These are phyloP conservation scores for Nansenia antarctica DNA, from an alignment of 2,113 vertebrate species.

Conservation along the genomic window DNA sequence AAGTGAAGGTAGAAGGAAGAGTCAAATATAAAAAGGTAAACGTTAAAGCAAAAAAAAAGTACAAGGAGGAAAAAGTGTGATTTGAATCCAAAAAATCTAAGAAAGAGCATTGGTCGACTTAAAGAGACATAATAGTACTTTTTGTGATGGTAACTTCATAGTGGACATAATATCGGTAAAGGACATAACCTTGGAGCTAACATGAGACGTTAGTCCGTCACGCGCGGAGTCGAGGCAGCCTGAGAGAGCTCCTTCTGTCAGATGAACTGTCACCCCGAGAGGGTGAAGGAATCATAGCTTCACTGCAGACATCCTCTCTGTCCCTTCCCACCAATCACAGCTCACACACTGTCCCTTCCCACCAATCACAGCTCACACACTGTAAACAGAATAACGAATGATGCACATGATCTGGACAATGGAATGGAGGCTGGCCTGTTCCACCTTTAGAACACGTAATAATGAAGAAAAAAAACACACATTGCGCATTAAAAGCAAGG, in stretches of 20 bases:
- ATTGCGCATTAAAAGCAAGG: slow-evolving; percentile 14
- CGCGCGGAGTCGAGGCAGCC: slow-evolving; percentile 3
- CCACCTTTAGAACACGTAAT: slow-evolving; percentile 7
- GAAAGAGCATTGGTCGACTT: slow-evolving; percentile 50
- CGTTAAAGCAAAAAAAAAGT: slow-evolving; percentile 50
- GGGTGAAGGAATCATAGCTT: too few species aligned
- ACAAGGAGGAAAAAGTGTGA: slow-evolving; percentile 37
- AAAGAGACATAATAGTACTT: slow-evolving; percentile 12
- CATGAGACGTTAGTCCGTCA: slow-evolving; percentile 34
- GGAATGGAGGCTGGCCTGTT: slow-evolving; percentile 41
- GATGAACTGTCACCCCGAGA: slow-evolving; percentile 15
- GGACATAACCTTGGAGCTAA: slow-evolving; percentile 23
- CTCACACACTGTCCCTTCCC: too few species aligned
- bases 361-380: slow-evolving; percentile 20
- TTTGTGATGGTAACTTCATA: slow-evolving; percentile 19
- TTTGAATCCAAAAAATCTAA: slow-evolving; percentile 25
- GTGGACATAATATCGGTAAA: slow-evolving; percentile 29
- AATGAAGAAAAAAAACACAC: slow-evolving; percentile 19
- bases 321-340: too few species aligned
- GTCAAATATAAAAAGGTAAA: slow-evolving; percentile 41
- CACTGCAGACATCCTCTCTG: background rate
- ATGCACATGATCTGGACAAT: slow-evolving; percentile 18
- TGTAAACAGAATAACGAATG: slow-evolving; percentile 28
- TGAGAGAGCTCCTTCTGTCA: slow-evolving; percentile 17
- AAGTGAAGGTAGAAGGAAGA: slow-evolving; percentile 37